Evolutionary conservation across 2,888 invertebrate genomes (phyloP), one percentile per base, ranked within the genome.

Genomic region (Pyrgus malvae): DNA sequence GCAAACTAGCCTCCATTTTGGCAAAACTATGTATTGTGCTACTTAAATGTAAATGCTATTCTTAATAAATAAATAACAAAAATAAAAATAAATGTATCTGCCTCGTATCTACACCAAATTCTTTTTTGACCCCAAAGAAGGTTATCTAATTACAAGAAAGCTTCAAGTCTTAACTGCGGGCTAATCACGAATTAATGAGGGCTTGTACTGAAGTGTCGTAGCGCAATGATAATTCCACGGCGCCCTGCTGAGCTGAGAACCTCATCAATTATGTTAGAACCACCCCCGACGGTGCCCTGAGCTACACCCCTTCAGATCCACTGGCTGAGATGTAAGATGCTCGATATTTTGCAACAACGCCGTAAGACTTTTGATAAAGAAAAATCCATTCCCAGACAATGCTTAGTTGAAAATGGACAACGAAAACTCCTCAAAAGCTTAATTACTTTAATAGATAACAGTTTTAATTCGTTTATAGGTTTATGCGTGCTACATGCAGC

Each of bases 181-280:
- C 88, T 89, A 90, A 89, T 89, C 89, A 89, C 82, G 80, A 89
- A 90, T 90, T 89, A 90, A 90, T 89, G 88, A 78, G 78, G 69
- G 76, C 82, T 85, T 84, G 86, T 85, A 83, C 73, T 75, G 72
- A 72, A 75, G 83, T 81, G 85, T 85, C 83, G 83, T 70, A 74
- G 71, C 71, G 76, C 78, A 77, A 85, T 87, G 86, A 89, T 87
- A 86, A 87, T 85, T 83, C 80, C 74, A 65, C 69, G 69, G 74
- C 80, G 73, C 87, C 85, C 88, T 79, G 84, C 86, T 80, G 90
- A 78, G 89, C 84, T 85, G 89, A 90, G 88, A 89, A 83, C 82
- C 81, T 84, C 89, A 89, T 90, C 86, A 84, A 90, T 90, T 90
- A 90, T 83, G 81, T 82, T 75, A 71, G 72, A 84, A 76, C 80